Evolutionary conservation across 2,113 vertebrate genomes (phyloP).

Genomic region (Brachyhypopomus occidentalis): DNA sequence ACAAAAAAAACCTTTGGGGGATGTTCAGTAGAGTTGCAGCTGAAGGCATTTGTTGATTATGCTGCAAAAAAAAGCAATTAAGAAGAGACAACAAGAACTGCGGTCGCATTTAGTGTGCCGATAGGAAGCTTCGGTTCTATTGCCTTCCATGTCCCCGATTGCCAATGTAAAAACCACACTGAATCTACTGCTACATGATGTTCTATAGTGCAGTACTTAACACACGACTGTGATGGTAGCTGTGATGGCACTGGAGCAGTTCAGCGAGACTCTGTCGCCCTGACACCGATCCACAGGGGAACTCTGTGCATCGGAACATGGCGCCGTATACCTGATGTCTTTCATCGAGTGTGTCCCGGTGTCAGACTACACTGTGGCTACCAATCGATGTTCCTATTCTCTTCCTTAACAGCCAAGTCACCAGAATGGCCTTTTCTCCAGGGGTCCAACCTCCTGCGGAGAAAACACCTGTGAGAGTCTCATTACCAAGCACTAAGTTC

Average conservation of each 20-base stretch:
- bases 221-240: no score
- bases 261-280: neutral
- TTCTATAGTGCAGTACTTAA: neutral
- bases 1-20: neutral
- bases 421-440: slow-evolving; percentile 37
- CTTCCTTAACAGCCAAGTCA: neutral
- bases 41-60: neutral
- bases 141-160: no score
- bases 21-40: neutral
- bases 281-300: neutral
- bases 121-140: no score
- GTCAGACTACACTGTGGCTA: slow-evolving; percentile 5
- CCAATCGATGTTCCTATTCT: slow-evolving; percentile 40
- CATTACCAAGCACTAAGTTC: slow-evolving; percentile 50
- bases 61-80: no score
- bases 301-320: neutral
- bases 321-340: slow-evolving; percentile 19
- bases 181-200: no score
- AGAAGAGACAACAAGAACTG: no score
- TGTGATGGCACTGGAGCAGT: neutral
- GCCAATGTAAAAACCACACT: no score
- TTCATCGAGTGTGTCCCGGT: slow-evolving; percentile 27
- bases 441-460: slow-evolving; percentile 27
- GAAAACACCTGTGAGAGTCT: slow-evolving; percentile 48
- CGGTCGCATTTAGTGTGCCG: no score